Evolutionary conservation across 2,113 vertebrate species (phyloP), one percentile per base, ranked within the genome.

Genomic region (Orthonyx spaldingii): DNA sequence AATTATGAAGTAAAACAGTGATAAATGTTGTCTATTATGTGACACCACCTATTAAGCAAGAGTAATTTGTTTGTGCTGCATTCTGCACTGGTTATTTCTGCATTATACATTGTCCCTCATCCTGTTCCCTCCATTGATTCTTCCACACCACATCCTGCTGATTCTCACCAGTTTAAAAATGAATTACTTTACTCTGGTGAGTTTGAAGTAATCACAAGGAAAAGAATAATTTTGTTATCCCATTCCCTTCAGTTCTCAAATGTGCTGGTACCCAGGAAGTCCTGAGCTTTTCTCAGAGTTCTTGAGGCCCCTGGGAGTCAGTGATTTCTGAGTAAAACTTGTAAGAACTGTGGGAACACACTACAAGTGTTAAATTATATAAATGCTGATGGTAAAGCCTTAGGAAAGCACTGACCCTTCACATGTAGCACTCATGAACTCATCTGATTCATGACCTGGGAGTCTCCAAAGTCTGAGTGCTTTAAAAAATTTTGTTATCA

Each of bases 1-100:
- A 81, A 81, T 94, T 61, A 81, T 78, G 80, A 95, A 94, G 87
- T 87, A 64, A 89, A 88, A 16, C 82, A 20, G 71, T 94, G 93
- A 82, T 47, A 57, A 91, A 87, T 80, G 86, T 52, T 39, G 60
- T 72, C 79, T 75, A 72, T 90, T 63, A 53, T 24, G 50, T 75
- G 93, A 69, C 84, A 63, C 9, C 57, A 13, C 47, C 26, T 69
- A 82, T 87, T 74, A 86, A 59, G 65, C 47, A 89, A 50, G 74
- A 87, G 65, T 63, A 26, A 37, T 81, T 53, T 76, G 66, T 72
- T 69, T 74, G 44, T 70, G 68, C 63, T 61, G 56, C 13, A 13
- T 42, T 23, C 16, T 19, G 32, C 60, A 59, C 42, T 1, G 0
- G 84, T 94, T 93, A 65, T 85, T 96, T 94, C 85, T 82, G 71